These are phyloP conservation scores for Micrastur ruficollis DNA, from an alignment of 2,797 vertebrate species.

Conservation along the genomic window DNA sequence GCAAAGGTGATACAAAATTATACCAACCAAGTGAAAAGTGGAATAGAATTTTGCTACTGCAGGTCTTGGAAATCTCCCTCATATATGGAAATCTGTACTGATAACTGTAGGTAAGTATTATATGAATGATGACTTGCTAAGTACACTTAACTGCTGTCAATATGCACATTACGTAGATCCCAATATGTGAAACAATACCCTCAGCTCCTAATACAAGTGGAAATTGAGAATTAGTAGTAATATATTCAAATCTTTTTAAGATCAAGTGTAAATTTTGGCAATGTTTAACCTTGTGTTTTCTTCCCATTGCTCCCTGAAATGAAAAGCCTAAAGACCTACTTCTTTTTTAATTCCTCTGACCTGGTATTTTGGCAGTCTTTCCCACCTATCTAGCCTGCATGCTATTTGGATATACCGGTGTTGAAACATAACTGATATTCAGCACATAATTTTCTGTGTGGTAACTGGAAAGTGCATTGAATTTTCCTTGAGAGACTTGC, in stretches of 20 bases:
- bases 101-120: not conserved
- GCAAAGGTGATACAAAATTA: not conserved
- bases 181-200: not conserved
- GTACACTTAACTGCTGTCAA: not conserved
- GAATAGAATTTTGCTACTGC: not conserved
- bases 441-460: not conserved
- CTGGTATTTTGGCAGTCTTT: not conserved
- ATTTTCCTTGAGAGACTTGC: slow-evolving; percentile 1
- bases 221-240: not conserved
- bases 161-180: not conserved
- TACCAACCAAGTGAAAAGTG: not conserved
- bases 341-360: not conserved
- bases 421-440: not conserved
- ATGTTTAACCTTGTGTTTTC: not conserved
- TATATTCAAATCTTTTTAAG: not conserved
- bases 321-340: not conserved
- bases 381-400: not conserved
- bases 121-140: not conserved
- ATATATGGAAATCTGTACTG: not conserved
- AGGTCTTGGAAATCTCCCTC: not conserved
- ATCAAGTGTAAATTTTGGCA: not conserved
- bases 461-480: not conserved
- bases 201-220: not conserved
- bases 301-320: not conserved
- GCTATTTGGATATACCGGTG: not conserved